Evolutionary conservation across 2,888 invertebrate genomes (phyloP).

Genomic region (Dugesia japonica): DNA sequence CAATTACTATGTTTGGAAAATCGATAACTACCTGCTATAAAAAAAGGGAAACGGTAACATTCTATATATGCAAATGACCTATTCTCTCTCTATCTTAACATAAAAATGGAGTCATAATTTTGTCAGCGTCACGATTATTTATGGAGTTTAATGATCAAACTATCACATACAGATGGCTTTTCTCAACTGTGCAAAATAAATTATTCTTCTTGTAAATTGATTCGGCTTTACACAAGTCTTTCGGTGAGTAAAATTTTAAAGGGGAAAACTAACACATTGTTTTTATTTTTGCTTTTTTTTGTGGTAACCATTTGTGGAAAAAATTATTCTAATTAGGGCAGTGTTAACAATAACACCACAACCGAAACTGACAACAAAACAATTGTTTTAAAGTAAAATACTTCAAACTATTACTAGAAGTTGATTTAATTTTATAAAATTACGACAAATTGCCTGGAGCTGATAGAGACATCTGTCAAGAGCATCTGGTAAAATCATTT

Average conservation of each 20-base stretch:
- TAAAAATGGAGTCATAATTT: slow-evolving; percentile 20
- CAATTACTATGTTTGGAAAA: too few species aligned
- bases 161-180: slow-evolving; percentile 16
- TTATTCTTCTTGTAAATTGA: neutral
- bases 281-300: too few species aligned
- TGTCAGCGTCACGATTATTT: slow-evolving; percentile 16
- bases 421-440: neutral
- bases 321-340: too few species aligned
- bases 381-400: neutral
- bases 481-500: neutral
- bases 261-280: neutral
- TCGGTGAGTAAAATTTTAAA: neutral
- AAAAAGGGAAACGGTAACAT: neutral
- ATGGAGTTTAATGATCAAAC: slow-evolving; percentile 13
- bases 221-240: neutral
- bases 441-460: neutral
- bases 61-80: slow-evolving; percentile 4
- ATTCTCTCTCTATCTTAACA: neutral
- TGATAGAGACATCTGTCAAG: neutral
- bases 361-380: neutral
- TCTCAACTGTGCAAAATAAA: neutral
- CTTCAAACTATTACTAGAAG: neutral
- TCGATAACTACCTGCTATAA: too few species aligned
- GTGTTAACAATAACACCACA: neutral
- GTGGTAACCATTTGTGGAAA: too few species aligned